A percentile compares a stretch with the other conserved stretches of the same genome.
phyloP scores from a whole-genome alignment of 1,140 invertebrate species.

The Drosophila prosaltans region DNA sequence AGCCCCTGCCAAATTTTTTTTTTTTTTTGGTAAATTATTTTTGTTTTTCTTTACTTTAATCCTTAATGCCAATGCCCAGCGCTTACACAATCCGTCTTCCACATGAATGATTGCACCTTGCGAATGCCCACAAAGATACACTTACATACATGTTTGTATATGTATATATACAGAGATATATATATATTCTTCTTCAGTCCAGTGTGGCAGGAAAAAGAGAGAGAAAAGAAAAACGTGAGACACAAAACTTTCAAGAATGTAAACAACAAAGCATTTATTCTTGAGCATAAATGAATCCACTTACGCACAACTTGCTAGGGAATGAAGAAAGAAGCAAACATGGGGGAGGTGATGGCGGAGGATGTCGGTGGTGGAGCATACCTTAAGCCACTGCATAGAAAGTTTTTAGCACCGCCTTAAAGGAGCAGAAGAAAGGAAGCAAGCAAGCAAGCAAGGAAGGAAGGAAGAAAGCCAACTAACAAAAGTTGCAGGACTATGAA shows the following conservation, averaged over 20 bases:
- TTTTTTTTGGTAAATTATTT: not conserved
- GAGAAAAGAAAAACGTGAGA: conserved; percentile 57
- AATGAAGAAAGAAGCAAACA: conserved; percentile 1
- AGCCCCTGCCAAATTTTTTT: not conserved
- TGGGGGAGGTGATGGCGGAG: not conserved
- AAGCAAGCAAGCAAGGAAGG: conserved; percentile 27
- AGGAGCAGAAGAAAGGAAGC: conserved; percentile 19
- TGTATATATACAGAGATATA: not conserved
- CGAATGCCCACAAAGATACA: conserved; percentile 2
- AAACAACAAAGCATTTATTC: conserved; percentile 78
- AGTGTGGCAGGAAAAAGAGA: not conserved
- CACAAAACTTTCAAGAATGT: conserved; percentile 75
- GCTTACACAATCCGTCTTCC: conserved; percentile 36
- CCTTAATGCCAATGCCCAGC: conserved; percentile 2
- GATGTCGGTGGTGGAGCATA: conserved; percentile 23
- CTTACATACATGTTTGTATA: not conserved
- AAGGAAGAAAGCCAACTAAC: conserved; percentile 11
- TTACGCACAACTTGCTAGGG: conserved; percentile 51
- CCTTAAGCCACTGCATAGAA: conserved; percentile 53
- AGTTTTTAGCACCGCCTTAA: conserved; percentile 35
- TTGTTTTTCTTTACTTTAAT: not conserved
- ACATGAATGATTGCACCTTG: conserved; percentile 47
- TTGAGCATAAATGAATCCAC: conserved; percentile 73
- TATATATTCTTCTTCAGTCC: not conserved
- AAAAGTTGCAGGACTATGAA: not conserved